phyloP scores from a whole-genome alignment of 2,797 vertebrate genomes.

The Enteromius thamalakanensis region DNA sequence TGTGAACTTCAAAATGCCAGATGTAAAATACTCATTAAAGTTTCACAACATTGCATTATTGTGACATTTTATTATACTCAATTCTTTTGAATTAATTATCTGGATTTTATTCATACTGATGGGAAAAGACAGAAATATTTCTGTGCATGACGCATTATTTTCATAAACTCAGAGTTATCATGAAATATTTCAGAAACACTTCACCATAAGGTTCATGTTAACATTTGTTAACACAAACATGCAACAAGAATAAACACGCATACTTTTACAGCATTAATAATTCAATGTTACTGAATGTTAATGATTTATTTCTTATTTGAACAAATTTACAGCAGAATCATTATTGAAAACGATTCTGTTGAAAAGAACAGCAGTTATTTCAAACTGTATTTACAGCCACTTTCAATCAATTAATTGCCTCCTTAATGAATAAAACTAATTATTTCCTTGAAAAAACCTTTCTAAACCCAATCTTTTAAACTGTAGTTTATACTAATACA shows the following conservation, averaged over 20 bases:
- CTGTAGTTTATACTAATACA: background rate
- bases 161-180: background rate
- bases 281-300: background rate
- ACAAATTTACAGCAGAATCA: background rate
- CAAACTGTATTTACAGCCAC: background rate
- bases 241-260: background rate
- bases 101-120: conserved; percentile 11
- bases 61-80: background rate
- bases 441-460: background rate
- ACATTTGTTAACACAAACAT: background rate
- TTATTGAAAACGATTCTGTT: background rate
- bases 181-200: background rate
- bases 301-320: background rate
- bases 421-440: background rate
- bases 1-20: background rate
- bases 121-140: background rate
- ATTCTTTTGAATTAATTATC: background rate
- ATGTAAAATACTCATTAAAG: conserved; percentile 4
- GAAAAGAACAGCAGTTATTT: background rate
- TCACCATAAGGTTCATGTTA: background rate
- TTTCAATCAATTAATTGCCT: background rate
- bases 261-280: background rate
- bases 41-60: conserved; percentile 18
- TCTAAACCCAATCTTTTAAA: background rate
- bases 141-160: background rate